Evolutionary conservation across 2,888 invertebrate species (phyloP), one percentile per base, ranked within the genome.

Genomic region (Stenchaetothrips biformis): DNA sequence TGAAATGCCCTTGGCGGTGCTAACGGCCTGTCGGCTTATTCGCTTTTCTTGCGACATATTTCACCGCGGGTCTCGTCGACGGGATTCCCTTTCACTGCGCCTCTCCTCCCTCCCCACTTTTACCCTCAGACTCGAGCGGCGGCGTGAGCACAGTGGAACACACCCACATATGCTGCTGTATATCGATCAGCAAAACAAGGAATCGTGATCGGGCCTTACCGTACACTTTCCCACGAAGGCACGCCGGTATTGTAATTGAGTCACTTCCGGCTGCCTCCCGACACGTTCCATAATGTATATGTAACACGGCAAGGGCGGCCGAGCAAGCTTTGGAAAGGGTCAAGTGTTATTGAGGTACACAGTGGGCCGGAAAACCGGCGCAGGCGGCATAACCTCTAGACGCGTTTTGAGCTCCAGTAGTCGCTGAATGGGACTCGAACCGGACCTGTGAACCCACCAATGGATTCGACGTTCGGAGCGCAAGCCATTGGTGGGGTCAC

Each of bases 151-250:
- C 53, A 13, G 3, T 16, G 9, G 16, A 9, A 53, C 53, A 53
- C 16, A 53, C 16, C 9, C 16, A 67, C 21, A 67, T 21, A 67
- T 21, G 18, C 67, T n/a, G 37, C 37, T 37, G 37, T 37, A 37
- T 37, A 67, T 67, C 67, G 67, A 67, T 67, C 67, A 67, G 67
- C 67, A 67, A 67, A 37, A 67, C 67, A 67, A 21, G 67, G 21
- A 67, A 67, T 67, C 67, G 67, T 67, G 67, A 67, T 67, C 67
- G 67, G 67, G 21, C 67, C 67, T 21, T 21, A 67, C 37, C 37
- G 37, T 67, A 67, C 21, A 21, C 67, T n/a, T 67, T 67, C 67
- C 67, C 67, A 21, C n/a, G 21, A 9, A 16, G 6, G 13, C 53
- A 53, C 16, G 53, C 53, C 53, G 53, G 53, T 13, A 16, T 53